Base-by-base conservation (phyloP, 2,888 invertebrate species). In the Onthophagus sagittarius region DNA sequence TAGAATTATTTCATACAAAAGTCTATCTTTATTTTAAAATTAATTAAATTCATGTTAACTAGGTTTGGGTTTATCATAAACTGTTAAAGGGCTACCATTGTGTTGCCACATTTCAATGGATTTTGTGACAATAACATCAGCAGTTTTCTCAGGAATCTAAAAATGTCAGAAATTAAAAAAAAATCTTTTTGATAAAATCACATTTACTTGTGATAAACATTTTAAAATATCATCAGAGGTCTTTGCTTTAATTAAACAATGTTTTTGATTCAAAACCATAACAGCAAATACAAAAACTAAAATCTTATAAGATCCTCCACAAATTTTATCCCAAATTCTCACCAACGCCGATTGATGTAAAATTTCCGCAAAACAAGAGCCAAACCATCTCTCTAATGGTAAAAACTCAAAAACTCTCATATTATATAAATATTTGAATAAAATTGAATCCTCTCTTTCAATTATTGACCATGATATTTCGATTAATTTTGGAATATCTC, bases 271-370 rank as follows among this genome's bases (percentile, higher is more conserved):
- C 69, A 91, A 90, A 5, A 95, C 86, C 70, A 94, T 86, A 79
- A 92, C 92, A 14, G 94, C 89, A 65, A 93, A 92, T 1, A 94
- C 91, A 84, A 92, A 95, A 0, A 93, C 90, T 67, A 96, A 87
- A 79, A 96, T 93, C 86, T 93, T 93, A 62, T 91, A 91, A 0
- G 95, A 95, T 2, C 96, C 95, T 63, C 94, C 94, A 81, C 94
- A 92, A 39, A 96, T 86, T 86, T 95, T 95, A 83, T 96, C 96
- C 94, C 95, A 96, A 77, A 96, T 92, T 83, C 95, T 93, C 75
- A 90, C 92, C 73, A 96, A 87, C 5, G 94, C 92, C 5, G 90
- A 90, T 79, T 94, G 92, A 79, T 93, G 92, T 71, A 97, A 87
- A 9, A 94, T 88, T 3, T 92, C 93, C 70, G 96, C 93, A 86